Evolutionary conservation across 2,797 vertebrate genomes (phyloP).

Genomic region (Zonotrichia albicollis): DNA sequence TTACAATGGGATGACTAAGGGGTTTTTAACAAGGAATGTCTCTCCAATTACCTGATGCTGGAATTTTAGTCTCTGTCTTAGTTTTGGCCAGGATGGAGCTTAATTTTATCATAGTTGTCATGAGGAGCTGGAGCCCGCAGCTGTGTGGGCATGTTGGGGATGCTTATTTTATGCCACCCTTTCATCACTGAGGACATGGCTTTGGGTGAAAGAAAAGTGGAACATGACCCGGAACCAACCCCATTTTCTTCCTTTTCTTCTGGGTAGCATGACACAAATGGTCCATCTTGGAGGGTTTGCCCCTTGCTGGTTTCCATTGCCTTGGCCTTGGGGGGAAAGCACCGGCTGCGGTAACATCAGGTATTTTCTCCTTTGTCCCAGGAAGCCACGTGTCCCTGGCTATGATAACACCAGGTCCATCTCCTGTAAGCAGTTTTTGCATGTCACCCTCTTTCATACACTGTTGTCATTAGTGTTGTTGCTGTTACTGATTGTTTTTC

Average conservation of each 20-base stretch:
- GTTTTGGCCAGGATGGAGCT: background rate
- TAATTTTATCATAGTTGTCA: background rate
- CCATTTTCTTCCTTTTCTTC: background rate
- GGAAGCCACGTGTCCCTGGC: rapidly evolving
- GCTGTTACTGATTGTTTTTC: background rate
- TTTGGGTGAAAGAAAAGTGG: background rate
- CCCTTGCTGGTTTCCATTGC: background rate
- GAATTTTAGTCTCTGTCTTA: background rate
- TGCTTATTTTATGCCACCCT: background rate
- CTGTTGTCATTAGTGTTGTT: too few relatives aligned
- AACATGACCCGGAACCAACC: background rate
- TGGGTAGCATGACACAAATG: background rate
- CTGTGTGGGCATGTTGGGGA: rapidly evolving
- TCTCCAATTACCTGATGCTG: background rate
- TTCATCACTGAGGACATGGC: background rate
- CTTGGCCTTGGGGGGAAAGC: background rate
- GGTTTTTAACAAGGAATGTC: background rate
- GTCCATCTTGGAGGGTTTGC: background rate
- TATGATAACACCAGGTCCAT: rapidly evolving
- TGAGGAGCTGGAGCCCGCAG: background rate
- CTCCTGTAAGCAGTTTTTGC: background rate
- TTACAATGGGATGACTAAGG: background rate
- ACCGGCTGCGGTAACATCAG: rapidly evolving
- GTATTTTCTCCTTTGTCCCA: background rate
- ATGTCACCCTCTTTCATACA: background rate